Conservation (phyloP, 2,113 vertebrate genomes). For the Lasiurus cinereus region DNA sequence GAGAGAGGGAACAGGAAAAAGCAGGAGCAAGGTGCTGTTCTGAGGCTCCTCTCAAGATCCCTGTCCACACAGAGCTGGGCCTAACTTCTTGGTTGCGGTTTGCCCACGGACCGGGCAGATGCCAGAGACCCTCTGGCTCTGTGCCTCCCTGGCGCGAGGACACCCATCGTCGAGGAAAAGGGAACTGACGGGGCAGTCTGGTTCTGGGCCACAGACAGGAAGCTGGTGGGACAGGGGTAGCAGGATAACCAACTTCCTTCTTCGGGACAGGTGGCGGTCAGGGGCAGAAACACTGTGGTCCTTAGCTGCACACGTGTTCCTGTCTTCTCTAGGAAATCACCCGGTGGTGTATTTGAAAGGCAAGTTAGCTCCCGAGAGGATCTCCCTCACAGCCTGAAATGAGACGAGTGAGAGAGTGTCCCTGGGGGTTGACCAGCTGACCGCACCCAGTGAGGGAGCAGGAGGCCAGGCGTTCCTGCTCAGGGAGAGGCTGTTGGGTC, state of each 20-base stretch:
- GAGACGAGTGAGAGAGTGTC: background rate
- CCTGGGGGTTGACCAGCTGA: background rate
- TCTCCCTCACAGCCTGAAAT: constrained; percentile 20
- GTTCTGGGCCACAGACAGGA: constrained; percentile 7
- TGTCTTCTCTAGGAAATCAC: background rate
- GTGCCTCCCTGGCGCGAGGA: background rate
- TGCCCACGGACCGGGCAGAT: background rate
- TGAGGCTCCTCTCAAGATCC: background rate
- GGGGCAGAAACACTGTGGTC: background rate
- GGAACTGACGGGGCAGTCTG: background rate
- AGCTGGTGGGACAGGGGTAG: background rate
- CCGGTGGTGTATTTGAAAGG: constrained; percentile 10
- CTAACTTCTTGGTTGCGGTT: background rate
- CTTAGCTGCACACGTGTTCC: background rate
- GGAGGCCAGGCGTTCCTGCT: background rate
- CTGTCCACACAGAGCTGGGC: background rate
- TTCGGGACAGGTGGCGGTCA: background rate
- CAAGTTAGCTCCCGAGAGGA: background rate
- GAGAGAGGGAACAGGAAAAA: background rate
- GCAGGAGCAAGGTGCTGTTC: background rate
- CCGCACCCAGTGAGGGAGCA: background rate
- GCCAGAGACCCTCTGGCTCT: background rate
- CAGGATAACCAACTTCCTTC: constrained; percentile 25
- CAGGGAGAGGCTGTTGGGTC: background rate
- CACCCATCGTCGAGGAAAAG: background rate